Conservation (phyloP, 2,797 vertebrate species). For the Antennarius maculatus region DNA sequence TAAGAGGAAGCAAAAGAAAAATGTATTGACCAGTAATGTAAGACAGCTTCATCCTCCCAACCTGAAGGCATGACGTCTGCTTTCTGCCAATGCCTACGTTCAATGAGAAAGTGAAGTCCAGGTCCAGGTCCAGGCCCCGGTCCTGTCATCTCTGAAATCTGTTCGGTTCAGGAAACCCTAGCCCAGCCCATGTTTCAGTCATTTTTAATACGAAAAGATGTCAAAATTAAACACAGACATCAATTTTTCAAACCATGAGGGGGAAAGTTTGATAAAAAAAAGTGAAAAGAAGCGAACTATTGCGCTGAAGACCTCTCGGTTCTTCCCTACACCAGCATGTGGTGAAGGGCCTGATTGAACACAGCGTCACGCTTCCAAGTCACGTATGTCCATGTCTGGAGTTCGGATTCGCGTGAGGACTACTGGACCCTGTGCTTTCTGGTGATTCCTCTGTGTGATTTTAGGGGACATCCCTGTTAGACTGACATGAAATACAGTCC, state of each 20-base stretch:
- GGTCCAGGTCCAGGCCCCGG: conserved; percentile 65
- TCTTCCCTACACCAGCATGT: conserved; percentile 30
- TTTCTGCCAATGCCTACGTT: conserved; percentile 68
- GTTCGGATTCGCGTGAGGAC: conserved; percentile 10
- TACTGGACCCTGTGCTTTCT: conserved; percentile 20
- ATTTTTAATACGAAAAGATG: conserved; percentile 38
- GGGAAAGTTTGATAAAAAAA: conserved; percentile 13
- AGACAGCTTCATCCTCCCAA: conserved; percentile 65
- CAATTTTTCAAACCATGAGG: conserved; percentile 6
- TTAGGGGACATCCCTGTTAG: conserved; percentile 1
- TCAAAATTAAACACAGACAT: conserved; percentile 5
- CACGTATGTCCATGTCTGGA: conserved; percentile 25
- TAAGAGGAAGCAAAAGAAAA: conserved; percentile 21
- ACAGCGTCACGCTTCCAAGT: conserved; percentile 26
- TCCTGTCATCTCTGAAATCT: background rate
- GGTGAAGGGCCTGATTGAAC: conserved; percentile 14
- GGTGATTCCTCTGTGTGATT: background rate
- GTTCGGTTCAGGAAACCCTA: conserved; percentile 37
- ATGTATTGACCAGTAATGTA: conserved; percentile 59
- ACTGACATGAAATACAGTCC: conserved; percentile 48
- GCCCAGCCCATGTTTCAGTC: conserved; percentile 36
- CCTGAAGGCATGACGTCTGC: conserved; percentile 70
- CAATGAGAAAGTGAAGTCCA: conserved; percentile 67
- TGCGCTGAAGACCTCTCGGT: conserved; percentile 22
- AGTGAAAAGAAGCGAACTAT: conserved; percentile 21